Evolutionary conservation across 2,888 invertebrate species (phyloP), one percentile per base, ranked within the genome.

Genomic region (Troides oblongomaculatus): DNA sequence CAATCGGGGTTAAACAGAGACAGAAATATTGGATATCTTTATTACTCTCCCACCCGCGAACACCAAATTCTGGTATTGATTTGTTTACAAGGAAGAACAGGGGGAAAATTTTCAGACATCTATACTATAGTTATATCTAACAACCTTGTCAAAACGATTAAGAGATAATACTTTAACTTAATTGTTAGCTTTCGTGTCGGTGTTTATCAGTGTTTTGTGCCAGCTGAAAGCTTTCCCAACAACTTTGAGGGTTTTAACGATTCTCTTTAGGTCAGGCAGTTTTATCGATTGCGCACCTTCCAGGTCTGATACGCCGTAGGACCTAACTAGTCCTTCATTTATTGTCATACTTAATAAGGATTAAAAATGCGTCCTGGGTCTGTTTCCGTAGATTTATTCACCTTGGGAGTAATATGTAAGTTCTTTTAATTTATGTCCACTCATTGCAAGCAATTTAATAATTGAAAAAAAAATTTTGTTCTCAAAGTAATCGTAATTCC

Each of bases 131-230:
- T 73, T 89, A 87, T 82, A 76, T 78, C 73, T 73, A 77, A 76
- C 80, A 89, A 84, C 90, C 90, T 90, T 90, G 90, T 84, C 84
- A 84, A 87, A 86, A 84, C 81, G 88, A 87, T 88, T 82, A 76
- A 77, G 81, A 88, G 91, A 91, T 91, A 90, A 84, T 86, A 86
- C 83, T 81, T 83, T 74, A 77, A 80, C 80, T 82, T 90, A 90
- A 90, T 92, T 89, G 86, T 88, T 80, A 76, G 83, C 80, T 90
- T 88, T 80, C 91, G 90, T 91, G 92, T 81, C 76, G 80, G 77
- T 76, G 83, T 85, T 89, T 91, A 90, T 89, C 89, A 87, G 85
- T 77, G 76, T 78, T 85, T 80, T 85, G 90, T 89, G 85, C 87
- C 88, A 86, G 85, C 78, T 73, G 70, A 74, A 75, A 80, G 81